Evolutionary conservation across 1,140 invertebrate genomes (phyloP).

Genomic region (Luehdorfia chinensis): DNA sequence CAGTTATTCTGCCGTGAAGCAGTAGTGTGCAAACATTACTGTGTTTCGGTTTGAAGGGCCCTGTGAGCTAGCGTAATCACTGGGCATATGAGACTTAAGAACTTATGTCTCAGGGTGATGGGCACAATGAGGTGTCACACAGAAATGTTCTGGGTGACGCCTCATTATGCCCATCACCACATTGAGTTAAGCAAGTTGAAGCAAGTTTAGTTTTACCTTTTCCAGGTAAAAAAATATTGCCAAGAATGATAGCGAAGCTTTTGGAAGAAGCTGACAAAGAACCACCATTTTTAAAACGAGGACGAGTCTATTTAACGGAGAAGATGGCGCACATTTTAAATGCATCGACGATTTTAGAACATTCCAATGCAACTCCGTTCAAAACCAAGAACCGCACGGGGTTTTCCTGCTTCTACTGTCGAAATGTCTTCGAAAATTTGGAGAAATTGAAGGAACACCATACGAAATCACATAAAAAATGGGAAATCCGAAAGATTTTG

Average conservation of each 20-base stretch:
- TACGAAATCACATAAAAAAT: constrained; percentile 33
- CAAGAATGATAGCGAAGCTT: constrained; percentile 39
- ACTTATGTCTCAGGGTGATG: too few relatives aligned
- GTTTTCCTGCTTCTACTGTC: constrained; percentile 61
- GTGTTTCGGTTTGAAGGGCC: too few relatives aligned
- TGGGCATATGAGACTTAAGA: too few relatives aligned
- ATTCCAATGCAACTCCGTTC: constrained; percentile 54
- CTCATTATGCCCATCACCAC: neutral
- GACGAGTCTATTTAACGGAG: constrained; percentile 41
- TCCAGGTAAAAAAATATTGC: constrained; percentile 43
- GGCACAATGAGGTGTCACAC: too few relatives aligned
- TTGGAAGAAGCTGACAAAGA: constrained; percentile 29
- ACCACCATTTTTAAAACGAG: neutral
- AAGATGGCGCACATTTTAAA: constrained; percentile 53
- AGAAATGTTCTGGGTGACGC: too few relatives aligned
- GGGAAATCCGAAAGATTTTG: constrained; percentile 29
- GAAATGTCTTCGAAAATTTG: constrained; percentile 44
- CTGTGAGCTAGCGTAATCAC: too few relatives aligned
- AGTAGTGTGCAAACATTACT: too few relatives aligned
- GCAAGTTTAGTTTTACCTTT: too few relatives aligned
- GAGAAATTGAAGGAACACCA: constrained; percentile 44
- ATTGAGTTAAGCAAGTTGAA: too few relatives aligned
- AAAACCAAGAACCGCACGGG: constrained; percentile 48
- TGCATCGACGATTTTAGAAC: constrained; percentile 38
- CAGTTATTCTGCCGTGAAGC: too few relatives aligned